Base-by-base conservation (phyloP, 2,888 invertebrate species). In the Diogma glabrata region DNA sequence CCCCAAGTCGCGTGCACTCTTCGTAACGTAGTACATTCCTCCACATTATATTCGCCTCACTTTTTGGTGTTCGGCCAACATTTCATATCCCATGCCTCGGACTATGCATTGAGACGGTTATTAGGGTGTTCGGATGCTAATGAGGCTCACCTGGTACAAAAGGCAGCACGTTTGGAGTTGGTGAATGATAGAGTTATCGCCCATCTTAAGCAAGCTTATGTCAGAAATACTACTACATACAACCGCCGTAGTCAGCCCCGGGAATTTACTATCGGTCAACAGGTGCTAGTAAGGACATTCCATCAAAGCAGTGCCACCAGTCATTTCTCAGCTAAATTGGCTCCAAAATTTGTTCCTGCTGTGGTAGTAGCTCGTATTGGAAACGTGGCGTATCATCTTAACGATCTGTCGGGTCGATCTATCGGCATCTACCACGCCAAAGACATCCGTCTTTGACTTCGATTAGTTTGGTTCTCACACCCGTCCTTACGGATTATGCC, bases 1-100 rank as follows among this genome's bases (percentile, higher is more conserved):
- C 50, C 56, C 2, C 23, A 59, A 23, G 49, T 62, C 8, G 56
- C 54, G 0, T 60, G 56, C 52, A 62, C 62, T 2, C 51, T 63
- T 2, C 47, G 57, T 22, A 60, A 60, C 1, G 52, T 60, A 4
- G 50, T 56, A 4, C 59, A 60, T 53, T 59, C 61, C 26, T 51
- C 53, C 2, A 60, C 60, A 3, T 57, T 55, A 7, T 53, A 55
- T 36, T 58, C 56, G n/a, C 61, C 61, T 9, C 52, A 55, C 7
- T 59, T 51, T 40, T 12, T 60, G 2, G 55, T 57, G 33, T 59
- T 59, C 49, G 60, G 58, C 3, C 46, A 57, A 16, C 57, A 58
- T 40, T 52, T 53, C 9, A 54, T 54, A 23, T 14, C 30, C 10
- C 51, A 49, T 24, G 46, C 49, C 9, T 40, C 14, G 14, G 23